A percentile compares a stretch with the other conserved stretches of the same genome.
Conservation (phyloP, 2,888 invertebrate genomes). For the Exocentrus adspersus region DNA sequence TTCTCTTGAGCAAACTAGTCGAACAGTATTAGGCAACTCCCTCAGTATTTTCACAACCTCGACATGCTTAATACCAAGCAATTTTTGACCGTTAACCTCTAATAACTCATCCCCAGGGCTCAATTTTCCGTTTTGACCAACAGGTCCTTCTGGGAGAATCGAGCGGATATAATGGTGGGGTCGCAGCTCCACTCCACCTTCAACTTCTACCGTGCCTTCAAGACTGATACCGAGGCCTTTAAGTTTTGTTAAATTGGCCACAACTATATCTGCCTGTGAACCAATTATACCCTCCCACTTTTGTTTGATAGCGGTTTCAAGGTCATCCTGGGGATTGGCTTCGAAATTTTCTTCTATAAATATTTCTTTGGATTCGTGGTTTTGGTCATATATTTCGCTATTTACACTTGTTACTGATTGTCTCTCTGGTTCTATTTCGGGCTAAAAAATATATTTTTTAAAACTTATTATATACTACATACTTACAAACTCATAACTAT, state of each 20-base stretch:
- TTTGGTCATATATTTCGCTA: constrained; percentile 73
- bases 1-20: constrained; percentile 88
- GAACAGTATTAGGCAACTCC: constrained; percentile 89
- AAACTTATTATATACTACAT: too few relatives aligned
- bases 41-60: constrained; percentile 96
- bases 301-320: constrained; percentile 76
- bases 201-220: constrained; percentile 97
- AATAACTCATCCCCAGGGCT: constrained; percentile 95
- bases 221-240: constrained; percentile 94
- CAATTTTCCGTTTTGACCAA: constrained; percentile 90
- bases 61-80: constrained; percentile 93
- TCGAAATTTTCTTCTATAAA: constrained; percentile 63
- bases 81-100: constrained; percentile 92
- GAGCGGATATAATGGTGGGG: constrained; percentile 99
- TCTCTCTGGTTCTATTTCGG: constrained; percentile 78
- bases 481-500: too few relatives aligned
- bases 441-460: constrained; percentile 27
- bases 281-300: constrained; percentile 86
- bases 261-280: constrained; percentile 83
- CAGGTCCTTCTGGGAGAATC: constrained; percentile 95
- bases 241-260: constrained; percentile 92
- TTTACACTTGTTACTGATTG: constrained; percentile 85
- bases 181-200: constrained; percentile 93
- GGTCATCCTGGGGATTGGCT: constrained; percentile 62
- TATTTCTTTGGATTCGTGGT: constrained; percentile 59